Evolutionary conservation across 2,113 vertebrate species (phyloP), one percentile per base, ranked within the genome.

Genomic region (Phalacrocorax carbo): DNA sequence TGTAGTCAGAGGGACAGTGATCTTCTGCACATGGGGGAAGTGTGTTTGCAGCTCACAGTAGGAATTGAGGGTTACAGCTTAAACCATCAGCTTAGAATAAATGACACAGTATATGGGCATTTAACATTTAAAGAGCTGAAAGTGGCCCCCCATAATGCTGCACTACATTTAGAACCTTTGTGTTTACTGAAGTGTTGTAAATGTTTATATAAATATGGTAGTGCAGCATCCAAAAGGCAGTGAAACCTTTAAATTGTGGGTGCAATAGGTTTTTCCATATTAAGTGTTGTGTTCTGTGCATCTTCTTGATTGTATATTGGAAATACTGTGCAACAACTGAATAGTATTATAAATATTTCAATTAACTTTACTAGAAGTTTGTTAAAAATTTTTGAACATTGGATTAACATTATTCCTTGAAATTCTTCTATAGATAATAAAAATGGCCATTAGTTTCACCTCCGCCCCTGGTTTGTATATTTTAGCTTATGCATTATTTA

Each of bases 181-280:
- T 98, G 98, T 98, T 98, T 98, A 98, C 98, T 98, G 92, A 96
- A 97, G 97, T 98, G 96, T 97, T 98, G 98, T 98, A 98, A 97
- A 98, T 98, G 97, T 99, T 98, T 98, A 97, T 98, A 97, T 97
- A 95, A 97, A 98, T 97, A 98, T 57, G 55, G 93, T 97, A 98
- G 97, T 97, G 97, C 97, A 97, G 97, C 96, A 94, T 98, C 97
- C 92, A 95, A 70, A 95, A 96, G 98, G 98, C 97, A 98, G 94
- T 60, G 94, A 90, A 98, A 98, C 98, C 98, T 98, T 98, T 97
- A 97, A 98, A 98, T 98, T 98, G 99, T 99, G 98, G 98, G 98
- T 98, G 97, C 98, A 97, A 96, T 99, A 98, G 98, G 82, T 90
- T 81, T 88, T 96, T 95, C 96, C 97, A 96, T 96, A 96, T 97